Base-by-base conservation (phyloP, 2,797 vertebrate genomes). In the Astyanax mexicanus region DNA sequence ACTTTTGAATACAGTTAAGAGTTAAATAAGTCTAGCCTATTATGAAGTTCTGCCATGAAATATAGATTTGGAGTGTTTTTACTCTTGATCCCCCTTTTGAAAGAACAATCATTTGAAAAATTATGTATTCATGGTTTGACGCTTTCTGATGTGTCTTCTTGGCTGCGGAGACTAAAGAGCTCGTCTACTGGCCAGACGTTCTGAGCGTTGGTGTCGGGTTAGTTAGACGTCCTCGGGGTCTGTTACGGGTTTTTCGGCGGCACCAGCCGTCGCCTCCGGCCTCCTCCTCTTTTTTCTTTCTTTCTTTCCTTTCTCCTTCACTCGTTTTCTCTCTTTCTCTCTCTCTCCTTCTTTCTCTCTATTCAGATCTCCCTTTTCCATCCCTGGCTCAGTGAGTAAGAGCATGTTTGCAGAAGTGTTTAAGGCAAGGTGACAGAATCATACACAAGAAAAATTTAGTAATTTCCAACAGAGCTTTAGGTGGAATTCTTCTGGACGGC, bases 351-450 rank as follows among this genome's bases (percentile, higher is more conserved):
- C 17, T 38, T 25, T 72, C 37, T 40, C 12, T 13, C 37, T n/a
- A 57, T 57, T 19, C 21, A 7, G 19, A 29, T 52, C 4, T 72
- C 32, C 65, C 44, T 35, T 42, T n/a, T 40, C 35, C 29, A 21
- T 47, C 68, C 52, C 23, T 40, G 44, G 29, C 69, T 67, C n/a
- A 9, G 54, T 44, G 42, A 75, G 73, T 35, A 75, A 75, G 29
- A 29, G 57, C 54, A 49, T 74, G 69, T 91, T 89, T 88, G 86
- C 75, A 69, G 86, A 81, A 80, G 81, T 77, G 86, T 90, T 91
- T 86, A 86, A 88, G 88, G 85, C 85, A 87, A 92, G 88, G 90
- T 91, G 91, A 92, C 90, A 86, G 88, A 89, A 86, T 82, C 81
- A 77, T 68, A 81, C 79, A 72, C 71, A 84, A 90, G 87, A 90